Evolutionary conservation across 2,113 vertebrate species (phyloP).

Genomic region (Pyxicephalus adspersus): DNA sequence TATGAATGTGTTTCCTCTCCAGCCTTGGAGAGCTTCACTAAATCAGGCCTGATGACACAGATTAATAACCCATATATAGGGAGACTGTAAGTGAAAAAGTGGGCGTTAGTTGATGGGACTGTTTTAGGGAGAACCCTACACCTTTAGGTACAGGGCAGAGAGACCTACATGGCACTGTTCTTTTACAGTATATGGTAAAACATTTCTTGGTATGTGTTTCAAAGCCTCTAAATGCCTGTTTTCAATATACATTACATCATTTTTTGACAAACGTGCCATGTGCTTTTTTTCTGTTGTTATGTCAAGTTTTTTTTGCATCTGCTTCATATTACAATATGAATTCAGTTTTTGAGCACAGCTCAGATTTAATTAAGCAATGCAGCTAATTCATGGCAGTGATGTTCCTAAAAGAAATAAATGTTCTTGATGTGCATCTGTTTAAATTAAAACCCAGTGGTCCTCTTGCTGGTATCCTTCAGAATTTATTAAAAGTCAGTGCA

Average conservation of each 20-base stretch:
- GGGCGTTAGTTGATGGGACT: too few relatives aligned
- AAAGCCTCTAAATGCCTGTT: background rate
- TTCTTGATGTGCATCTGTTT: slow-evolving; percentile 29
- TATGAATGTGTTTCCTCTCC: too few relatives aligned
- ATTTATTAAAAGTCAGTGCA: background rate
- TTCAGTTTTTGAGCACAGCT: slow-evolving; percentile 5
- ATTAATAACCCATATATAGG: too few relatives aligned
- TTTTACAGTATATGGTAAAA: too few relatives aligned
- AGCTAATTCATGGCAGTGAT: slow-evolving; percentile 27
- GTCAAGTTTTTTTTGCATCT: slow-evolving; percentile 28
- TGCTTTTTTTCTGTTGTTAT: background rate
- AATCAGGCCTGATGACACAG: too few relatives aligned
- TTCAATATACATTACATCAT: slow-evolving; percentile 4
- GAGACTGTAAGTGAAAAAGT: too few relatives aligned
- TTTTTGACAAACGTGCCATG: background rate
- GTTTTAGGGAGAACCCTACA: too few relatives aligned
- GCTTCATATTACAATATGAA: slow-evolving; percentile 11
- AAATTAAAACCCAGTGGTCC: slow-evolving; percentile 16
- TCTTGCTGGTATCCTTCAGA: slow-evolving; percentile 21
- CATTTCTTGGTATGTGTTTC: too few relatives aligned
- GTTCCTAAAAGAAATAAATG: slow-evolving; percentile 8
- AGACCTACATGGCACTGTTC: too few relatives aligned
- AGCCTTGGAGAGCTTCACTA: too few relatives aligned
- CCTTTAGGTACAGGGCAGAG: too few relatives aligned
- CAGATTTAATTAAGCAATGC: slow-evolving; percentile 22